phyloP scores from a whole-genome alignment of 1,140 invertebrate genomes.

The Scaptomyza hsui region DNA sequence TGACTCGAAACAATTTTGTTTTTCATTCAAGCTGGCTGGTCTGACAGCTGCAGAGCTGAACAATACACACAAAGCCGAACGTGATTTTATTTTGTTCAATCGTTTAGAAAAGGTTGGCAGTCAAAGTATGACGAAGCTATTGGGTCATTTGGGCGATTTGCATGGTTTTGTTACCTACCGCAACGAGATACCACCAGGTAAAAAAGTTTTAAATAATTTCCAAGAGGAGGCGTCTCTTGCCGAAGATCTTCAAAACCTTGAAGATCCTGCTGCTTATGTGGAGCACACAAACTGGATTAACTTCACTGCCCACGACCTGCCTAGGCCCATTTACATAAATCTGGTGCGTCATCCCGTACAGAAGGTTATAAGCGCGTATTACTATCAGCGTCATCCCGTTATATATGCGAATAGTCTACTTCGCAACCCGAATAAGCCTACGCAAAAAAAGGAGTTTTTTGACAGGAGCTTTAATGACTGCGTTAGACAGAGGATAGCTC shows the following conservation, averaged over 20 bases:
- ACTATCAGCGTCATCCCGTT: slow-evolving; percentile 87
- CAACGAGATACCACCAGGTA: slow-evolving; percentile 23
- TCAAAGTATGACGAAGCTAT: slow-evolving; percentile 93
- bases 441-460: slow-evolving; percentile 92
- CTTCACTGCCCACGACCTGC: slow-evolving; percentile 88
- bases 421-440: slow-evolving; percentile 91
- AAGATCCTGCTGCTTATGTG: slow-evolving; percentile 65
- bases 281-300: slow-evolving; percentile 85
- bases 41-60: slow-evolving; percentile 86
- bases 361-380: slow-evolving; percentile 95
- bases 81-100: slow-evolving; percentile 90
- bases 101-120: slow-evolving; percentile 94
- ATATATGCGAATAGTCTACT: slow-evolving; percentile 87
- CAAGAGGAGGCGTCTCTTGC: slow-evolving; percentile 88
- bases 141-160: slow-evolving; percentile 86
- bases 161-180: slow-evolving; percentile 52
- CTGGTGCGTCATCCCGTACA: slow-evolving; percentile 94
- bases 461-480: slow-evolving; percentile 95
- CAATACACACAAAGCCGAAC: slow-evolving; percentile 89
- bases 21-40: slow-evolving; percentile 53
- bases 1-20: slow-evolving; percentile 8
- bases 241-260: slow-evolving; percentile 58
- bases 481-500: slow-evolving; percentile 88
- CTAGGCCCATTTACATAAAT: slow-evolving; percentile 94
- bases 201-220: slow-evolving; percentile 44